These are phyloP conservation scores for Porites lutea DNA, from an alignment of 64 coral and sea anemone genomes.

Conservation along the genomic window DNA sequence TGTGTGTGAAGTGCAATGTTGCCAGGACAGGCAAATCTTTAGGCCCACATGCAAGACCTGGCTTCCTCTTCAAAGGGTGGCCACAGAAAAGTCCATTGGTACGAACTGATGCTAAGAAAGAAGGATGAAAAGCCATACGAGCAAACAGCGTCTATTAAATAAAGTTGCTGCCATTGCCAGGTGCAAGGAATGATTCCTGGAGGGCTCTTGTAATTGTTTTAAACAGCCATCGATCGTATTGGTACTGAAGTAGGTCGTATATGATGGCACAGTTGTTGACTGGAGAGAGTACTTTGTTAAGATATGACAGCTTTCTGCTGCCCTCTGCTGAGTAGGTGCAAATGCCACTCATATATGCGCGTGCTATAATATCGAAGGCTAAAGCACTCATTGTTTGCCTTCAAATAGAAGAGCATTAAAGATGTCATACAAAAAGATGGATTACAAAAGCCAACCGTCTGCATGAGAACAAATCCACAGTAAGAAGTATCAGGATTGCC, in stretches of 20 bases:
- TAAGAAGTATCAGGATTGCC: too few relatives aligned
- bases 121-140: conserved; percentile 39
- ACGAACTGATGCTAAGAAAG: conserved; percentile 46
- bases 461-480: not conserved
- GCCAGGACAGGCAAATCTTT: conserved; percentile 15
- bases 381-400: conserved; percentile 46
- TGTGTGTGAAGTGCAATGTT: conserved; percentile 39
- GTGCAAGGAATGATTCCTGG: conserved; percentile 50
- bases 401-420: not conserved
- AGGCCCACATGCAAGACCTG: not conserved
- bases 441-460: too few relatives aligned
- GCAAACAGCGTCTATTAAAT: conserved; percentile 32
- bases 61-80: not conserved
- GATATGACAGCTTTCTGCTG: conserved; percentile 35
- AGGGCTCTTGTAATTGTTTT: conserved; percentile 53
- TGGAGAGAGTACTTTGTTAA: not conserved
- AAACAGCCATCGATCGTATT: conserved; percentile 71
- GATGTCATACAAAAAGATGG: not conserved
- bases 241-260: conserved; percentile 58
- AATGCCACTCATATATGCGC: not conserved
- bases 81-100: conserved; percentile 62
- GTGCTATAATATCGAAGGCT: conserved; percentile 42
- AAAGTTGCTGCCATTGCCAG: conserved; percentile 72
- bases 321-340: conserved; percentile 20
- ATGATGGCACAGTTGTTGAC: conserved; percentile 35